phyloP scores from a whole-genome alignment of 2,113 vertebrate species.

The Arothron firmamentum region DNA sequence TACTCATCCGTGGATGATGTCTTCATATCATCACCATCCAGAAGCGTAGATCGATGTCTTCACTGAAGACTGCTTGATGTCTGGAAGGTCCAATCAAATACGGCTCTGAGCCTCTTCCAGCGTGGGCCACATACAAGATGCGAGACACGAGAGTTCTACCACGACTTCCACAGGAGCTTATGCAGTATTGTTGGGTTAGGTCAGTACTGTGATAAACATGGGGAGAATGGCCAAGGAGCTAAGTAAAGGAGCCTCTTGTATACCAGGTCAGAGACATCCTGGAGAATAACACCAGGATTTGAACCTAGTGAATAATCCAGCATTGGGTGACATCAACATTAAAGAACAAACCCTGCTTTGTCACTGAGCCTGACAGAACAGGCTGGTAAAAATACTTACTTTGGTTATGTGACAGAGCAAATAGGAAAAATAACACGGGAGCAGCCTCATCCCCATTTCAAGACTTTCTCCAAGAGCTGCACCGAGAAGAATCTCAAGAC shows the following conservation, averaged over 20 bases:
- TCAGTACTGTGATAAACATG: slow-evolving; percentile 56
- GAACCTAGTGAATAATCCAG: slow-evolving; percentile 61
- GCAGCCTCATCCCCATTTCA: slow-evolving; percentile 2
- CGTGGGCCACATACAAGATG: slow-evolving; percentile 31
- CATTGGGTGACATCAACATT: slow-evolving; percentile 62
- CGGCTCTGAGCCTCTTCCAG: slow-evolving; percentile 4
- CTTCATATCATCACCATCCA: slow-evolving; percentile 35
- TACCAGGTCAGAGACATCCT: slow-evolving; percentile 60
- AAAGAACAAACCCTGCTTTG: slow-evolving; percentile 56
- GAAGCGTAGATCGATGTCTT: slow-evolving; percentile 26
- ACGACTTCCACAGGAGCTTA: slow-evolving; percentile 42
- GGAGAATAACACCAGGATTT: slow-evolving; percentile 36
- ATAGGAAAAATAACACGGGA: neutral
- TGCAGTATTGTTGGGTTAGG: slow-evolving; percentile 47
- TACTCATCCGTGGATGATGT: slow-evolving; percentile 49
- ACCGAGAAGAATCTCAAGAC: slow-evolving; percentile 8
- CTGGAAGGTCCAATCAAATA: neutral
- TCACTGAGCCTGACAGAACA: slow-evolving; percentile 35
- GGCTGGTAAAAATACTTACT: slow-evolving; percentile 55
- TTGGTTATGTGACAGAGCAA: slow-evolving; percentile 18
- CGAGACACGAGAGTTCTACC: slow-evolving; percentile 35
- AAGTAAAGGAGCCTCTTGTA: slow-evolving; percentile 43
- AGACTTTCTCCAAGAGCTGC: slow-evolving; percentile 21
- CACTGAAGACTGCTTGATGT: neutral
- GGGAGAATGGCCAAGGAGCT: slow-evolving; percentile 55